Evolutionary conservation across 2,797 vertebrate species (phyloP), one percentile per base, ranked within the genome.

Genomic region (Prionace glauca): DNA sequence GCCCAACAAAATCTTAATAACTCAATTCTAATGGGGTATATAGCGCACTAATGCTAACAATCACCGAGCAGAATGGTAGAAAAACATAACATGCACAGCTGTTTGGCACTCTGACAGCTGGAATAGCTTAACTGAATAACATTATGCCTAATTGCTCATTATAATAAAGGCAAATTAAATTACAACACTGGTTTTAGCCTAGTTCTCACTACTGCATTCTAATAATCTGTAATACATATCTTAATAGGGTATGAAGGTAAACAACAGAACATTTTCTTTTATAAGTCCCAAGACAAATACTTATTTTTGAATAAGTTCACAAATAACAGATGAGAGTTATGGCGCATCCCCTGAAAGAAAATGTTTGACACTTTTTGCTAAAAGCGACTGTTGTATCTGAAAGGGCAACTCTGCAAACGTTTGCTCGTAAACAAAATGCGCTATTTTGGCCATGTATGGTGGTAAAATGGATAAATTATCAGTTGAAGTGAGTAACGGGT

Each of bases 131-230:
- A 91, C 36, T 20, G 65, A 36, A 91, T 91, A 32, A 20, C 32
- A 65, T 91, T 36, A 69, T 92, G n/a, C 2, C 87, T 32, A 26
- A 62, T 12, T 11, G 60, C 56, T 32, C 50, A 90, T 62, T 60
- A 60, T 90, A 56, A 90, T 90, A 60, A 29, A 29, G 29, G 50
- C 50, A 90, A 90, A 60, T 90, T 90, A 90, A 90, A 60, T 90
- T 12, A 90, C 87, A 32, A 26, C 29, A 90, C 18, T 45, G 18
- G 36, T 24, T 20, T 90, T 62, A 90, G 32, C 26, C 24, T 62
- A 7, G 29, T 90, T 90, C 11, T 26, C 86, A 26, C 10, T 56
- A 50, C 50, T 22, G 16, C 62, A 65, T 32, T 65, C 0, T n/a
- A 36, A 65, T 91, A 65, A 91, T 67, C 18, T 65, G 16, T 36